A percentile compares a stretch with the other conserved stretches of the same genome.
Evolutionary conservation across 1,140 invertebrate genomes (phyloP).

Genomic region (Laodelphax striatellus): DNA sequence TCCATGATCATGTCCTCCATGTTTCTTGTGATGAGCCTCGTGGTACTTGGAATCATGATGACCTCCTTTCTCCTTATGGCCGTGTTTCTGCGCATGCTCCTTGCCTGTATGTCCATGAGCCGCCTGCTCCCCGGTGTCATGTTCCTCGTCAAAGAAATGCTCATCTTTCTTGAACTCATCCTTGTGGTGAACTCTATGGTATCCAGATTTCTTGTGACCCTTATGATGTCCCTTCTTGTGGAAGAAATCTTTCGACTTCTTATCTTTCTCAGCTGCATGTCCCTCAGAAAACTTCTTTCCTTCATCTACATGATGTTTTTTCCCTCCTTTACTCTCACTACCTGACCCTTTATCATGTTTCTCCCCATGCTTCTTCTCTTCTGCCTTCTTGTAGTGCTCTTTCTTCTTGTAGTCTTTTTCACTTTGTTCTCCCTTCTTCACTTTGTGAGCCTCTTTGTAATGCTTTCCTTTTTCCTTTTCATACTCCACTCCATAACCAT

Average conservation of each 20-base stretch:
- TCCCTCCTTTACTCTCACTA: constrained; percentile 23
- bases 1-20: constrained; percentile 21
- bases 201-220: constrained; percentile 49
- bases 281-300: constrained; percentile 32
- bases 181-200: constrained; percentile 49
- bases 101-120: constrained; percentile 31
- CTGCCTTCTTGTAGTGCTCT: constrained; percentile 30
- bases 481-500: constrained; percentile 12
- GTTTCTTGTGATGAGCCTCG: constrained; percentile 17
- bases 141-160: constrained; percentile 51
- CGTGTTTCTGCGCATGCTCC: constrained; percentile 21
- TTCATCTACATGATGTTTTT: constrained; percentile 26
- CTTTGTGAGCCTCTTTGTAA: constrained; percentile 19
- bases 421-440: constrained; percentile 37
- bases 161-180: constrained; percentile 52
- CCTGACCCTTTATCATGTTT: constrained; percentile 22
- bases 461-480: constrained; percentile 23
- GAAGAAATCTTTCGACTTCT: constrained; percentile 17
- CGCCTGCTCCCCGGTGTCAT: constrained; percentile 44
- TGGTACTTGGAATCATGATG: constrained; percentile 23
- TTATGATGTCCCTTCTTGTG: constrained; percentile 43
- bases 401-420: constrained; percentile 46
- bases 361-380: constrained; percentile 23
- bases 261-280: constrained; percentile 29
- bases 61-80: constrained; percentile 20